These are phyloP conservation scores for Cydia splendana DNA, from an alignment of 1,140 invertebrate genomes.

Conservation along the genomic window DNA sequence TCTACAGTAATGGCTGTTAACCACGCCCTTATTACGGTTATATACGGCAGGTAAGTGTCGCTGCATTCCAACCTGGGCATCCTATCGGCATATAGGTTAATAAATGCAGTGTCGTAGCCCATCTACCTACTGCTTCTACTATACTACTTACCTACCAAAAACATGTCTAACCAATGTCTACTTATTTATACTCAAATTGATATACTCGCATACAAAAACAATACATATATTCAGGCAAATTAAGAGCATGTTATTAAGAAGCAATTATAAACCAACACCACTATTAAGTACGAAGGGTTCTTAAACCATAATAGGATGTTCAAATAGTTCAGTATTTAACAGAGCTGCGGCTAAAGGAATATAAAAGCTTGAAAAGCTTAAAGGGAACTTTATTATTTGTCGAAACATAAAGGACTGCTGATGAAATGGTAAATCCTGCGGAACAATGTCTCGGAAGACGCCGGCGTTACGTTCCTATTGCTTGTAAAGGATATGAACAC, in stretches of 20 bases:
- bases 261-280: not conserved
- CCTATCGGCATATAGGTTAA: not conserved
- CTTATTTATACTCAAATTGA: too few relatives aligned
- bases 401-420: conserved; percentile 23
- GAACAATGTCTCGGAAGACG: conserved; percentile 27
- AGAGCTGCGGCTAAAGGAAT: conserved; percentile 27
- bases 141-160: not conserved
- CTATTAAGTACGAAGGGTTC: not conserved
- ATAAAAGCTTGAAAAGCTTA: conserved; percentile 28
- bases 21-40: conserved; percentile 15
- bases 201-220: not conserved
- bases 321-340: conserved; percentile 27
- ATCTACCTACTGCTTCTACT: not conserved
- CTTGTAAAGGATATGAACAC: conserved; percentile 22
- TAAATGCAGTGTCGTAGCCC: not conserved
- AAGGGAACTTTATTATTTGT: conserved; percentile 27
- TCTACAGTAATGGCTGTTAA: conserved; percentile 35
- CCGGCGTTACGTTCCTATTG: conserved; percentile 20
- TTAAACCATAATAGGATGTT: conserved; percentile 29
- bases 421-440: conserved; percentile 25
- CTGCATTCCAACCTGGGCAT: not conserved
- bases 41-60: conserved; percentile 13
- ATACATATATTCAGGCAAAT: not conserved
- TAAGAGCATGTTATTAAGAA: conserved; percentile 7
- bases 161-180: too few relatives aligned